Conservation (phyloP, 2,888 invertebrate genomes). For the Lepidonotus clava region DNA sequence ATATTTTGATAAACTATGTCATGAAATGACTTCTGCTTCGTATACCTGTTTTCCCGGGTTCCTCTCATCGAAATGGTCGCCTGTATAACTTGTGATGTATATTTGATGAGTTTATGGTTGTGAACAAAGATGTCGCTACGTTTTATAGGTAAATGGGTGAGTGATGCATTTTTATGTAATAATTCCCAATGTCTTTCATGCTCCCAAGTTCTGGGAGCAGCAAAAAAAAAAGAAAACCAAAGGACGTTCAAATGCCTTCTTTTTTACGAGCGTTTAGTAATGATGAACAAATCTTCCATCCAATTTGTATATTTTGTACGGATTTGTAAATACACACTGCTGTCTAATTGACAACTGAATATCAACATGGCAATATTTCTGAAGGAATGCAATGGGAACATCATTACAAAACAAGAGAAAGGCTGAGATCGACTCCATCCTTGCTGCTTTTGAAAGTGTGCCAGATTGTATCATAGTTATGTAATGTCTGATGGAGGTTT, state of each 20-base stretch:
- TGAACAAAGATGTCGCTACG: constrained; percentile 16
- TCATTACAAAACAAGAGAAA: constrained; percentile 35
- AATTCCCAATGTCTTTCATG: constrained; percentile 37
- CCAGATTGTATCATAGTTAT: neutral
- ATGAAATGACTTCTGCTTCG: constrained; percentile 35
- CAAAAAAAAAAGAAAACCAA: neutral
- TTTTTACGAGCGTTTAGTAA: neutral
- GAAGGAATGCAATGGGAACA: constrained; percentile 42
- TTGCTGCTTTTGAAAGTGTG: neutral
- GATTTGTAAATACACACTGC: constrained; percentile 18
- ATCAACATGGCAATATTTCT: neutral
- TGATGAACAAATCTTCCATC: constrained; percentile 22
- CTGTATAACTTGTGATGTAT: constrained; percentile 13
- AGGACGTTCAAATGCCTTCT: constrained; percentile 19
- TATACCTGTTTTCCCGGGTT: no score
- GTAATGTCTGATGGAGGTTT: neutral
- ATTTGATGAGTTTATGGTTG: neutral
- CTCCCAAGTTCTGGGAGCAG: constrained; percentile 9
- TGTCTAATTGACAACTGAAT: constrained; percentile 1
- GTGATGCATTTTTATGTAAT: constrained; percentile 31
- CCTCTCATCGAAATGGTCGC: neutral
- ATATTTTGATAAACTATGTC: constrained; percentile 6
- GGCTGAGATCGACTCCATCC: constrained; percentile 13
- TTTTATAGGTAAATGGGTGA: neutral
- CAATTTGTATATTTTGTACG: constrained; percentile 48